These are phyloP conservation scores for Pempheris klunzingeri DNA, from an alignment of 2,797 vertebrate species.

Conservation along the genomic window DNA sequence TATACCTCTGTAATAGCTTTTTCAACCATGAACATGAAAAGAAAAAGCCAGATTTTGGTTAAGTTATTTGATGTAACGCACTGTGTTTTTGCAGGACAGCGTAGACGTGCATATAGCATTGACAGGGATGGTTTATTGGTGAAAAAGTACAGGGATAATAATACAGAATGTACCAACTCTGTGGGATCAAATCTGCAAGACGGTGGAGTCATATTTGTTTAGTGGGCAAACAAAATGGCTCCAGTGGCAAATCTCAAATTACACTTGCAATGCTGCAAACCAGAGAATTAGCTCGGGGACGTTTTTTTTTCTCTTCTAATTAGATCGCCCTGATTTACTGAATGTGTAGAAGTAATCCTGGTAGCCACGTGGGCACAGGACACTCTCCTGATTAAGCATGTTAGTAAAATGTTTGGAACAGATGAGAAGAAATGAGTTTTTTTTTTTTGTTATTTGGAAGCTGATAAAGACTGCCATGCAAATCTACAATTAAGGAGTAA, in stretches of 20 bases:
- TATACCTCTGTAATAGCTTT: slow-evolving; percentile 59
- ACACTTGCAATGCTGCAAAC: slow-evolving; percentile 20
- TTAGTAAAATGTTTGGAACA: background rate
- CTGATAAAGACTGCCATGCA: too few relatives aligned
- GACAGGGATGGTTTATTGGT: background rate
- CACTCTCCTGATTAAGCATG: background rate
- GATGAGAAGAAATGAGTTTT: background rate
- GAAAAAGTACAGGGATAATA: background rate
- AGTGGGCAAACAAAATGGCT: slow-evolving; percentile 23
- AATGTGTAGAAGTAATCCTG: slow-evolving; percentile 7
- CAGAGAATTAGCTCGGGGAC: background rate
- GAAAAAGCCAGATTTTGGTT: slow-evolving; percentile 37
- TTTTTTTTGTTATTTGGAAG: background rate
- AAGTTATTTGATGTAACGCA: slow-evolving; percentile 19
- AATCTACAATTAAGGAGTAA: background rate
- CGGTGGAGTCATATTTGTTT: background rate
- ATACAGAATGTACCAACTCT: background rate
- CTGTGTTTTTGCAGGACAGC: slow-evolving; percentile 5
- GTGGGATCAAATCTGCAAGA: slow-evolving; percentile 14
- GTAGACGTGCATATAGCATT: background rate
- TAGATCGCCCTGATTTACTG: background rate
- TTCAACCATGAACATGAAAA: slow-evolving; percentile 59
- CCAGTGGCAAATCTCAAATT: slow-evolving; percentile 16
- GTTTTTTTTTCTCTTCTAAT: background rate
- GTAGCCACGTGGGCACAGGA: background rate